Base-by-base conservation (phyloP, 2,113 vertebrate genomes). In the Chunga burmeisteri region DNA sequence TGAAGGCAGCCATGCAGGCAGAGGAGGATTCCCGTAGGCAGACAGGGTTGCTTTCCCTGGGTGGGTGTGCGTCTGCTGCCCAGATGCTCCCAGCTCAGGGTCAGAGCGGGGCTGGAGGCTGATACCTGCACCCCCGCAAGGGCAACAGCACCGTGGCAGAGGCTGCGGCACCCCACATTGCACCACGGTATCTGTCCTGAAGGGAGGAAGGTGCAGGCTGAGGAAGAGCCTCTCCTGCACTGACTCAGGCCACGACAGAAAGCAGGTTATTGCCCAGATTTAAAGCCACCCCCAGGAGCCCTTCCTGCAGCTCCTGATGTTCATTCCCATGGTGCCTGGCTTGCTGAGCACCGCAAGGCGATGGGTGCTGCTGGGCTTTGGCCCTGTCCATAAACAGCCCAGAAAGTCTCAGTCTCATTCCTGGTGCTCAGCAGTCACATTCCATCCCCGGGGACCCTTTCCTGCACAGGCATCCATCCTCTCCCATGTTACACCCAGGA, bases 91-190 rank as follows among this genome's bases (percentile, higher is more conserved):
- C 10, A 49, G 32, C 16, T 46, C 40, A 61, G 71, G 40, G 25
- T 7, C 40, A 77, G 63, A 47, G 29, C 2, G 5, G 71, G 58
- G 29, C 78, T 82, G 74, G 14, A 42, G 42, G 18, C 32, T 46
- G 88, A 44, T n/a, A 46, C 16, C 63, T 29, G 27, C 49, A 52
- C 49, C 36, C 55, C 22, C 44, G 27, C 2, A 2, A 44, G 49
- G 59, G 49, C 82, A 67, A 10, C 47, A 42, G 11, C 53, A 30
- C 36, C 2, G 0, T 0, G 0, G 38, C 16, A n/a, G 36, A 55
- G 36, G 52, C 49, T 50, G n/a, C 34, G 47, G 40, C 27, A 47
- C 19, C 36, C 47, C 21, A 11, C 25, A 10, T 3, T 18, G n/a
- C 30, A 52, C 46, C 40, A 7, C 0, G 2, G 25, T 7, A 20